These are phyloP conservation scores for Stomorhina lunata DNA, from an alignment of 2,888 invertebrate species.

Conservation along the genomic window DNA sequence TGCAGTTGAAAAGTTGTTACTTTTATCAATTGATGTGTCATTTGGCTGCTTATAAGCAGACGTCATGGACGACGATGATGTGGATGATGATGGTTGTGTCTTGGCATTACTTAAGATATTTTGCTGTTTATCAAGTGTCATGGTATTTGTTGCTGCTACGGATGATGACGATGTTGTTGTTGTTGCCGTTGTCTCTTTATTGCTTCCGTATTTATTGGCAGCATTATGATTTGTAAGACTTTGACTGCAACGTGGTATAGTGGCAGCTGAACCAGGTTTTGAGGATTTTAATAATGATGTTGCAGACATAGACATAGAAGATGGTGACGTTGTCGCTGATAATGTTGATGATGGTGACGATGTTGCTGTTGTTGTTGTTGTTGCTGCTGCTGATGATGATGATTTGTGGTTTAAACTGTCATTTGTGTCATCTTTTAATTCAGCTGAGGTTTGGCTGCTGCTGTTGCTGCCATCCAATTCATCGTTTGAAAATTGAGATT, in stretches of 20 bases:
- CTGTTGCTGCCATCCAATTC: conserved; percentile 49
- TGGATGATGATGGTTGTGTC: conserved; percentile 45
- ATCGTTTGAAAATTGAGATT: conserved; percentile 33
- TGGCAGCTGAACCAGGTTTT: conserved; percentile 67
- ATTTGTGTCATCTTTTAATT: conserved; percentile 50
- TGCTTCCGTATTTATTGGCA: conserved; percentile 65
- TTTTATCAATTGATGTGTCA: conserved; percentile 71
- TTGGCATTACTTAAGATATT: conserved; percentile 71
- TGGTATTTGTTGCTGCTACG: conserved; percentile 59
- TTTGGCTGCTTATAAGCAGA: conserved; percentile 71
- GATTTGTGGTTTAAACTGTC: conserved; percentile 61
- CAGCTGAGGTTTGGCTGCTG: conserved; percentile 68
- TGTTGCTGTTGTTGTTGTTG: conserved; percentile 20
- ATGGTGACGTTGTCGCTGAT: conserved; percentile 54
- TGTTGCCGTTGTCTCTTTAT: conserved; percentile 66
- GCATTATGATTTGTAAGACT: conserved; percentile 58
- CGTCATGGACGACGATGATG: conserved; percentile 41
- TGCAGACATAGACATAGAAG: conserved; percentile 60
- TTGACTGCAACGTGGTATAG: conserved; percentile 74
- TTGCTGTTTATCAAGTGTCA: conserved; percentile 75
- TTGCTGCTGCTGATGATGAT: conserved; percentile 24
- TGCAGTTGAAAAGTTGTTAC: conserved; percentile 45
- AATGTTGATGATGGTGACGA: conserved; percentile 36
- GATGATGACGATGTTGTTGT: conserved; percentile 59
- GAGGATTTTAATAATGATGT: conserved; percentile 57